Evolutionary conservation across 2,888 invertebrate species (phyloP).

Genomic region (Itoplectis maculator): DNA sequence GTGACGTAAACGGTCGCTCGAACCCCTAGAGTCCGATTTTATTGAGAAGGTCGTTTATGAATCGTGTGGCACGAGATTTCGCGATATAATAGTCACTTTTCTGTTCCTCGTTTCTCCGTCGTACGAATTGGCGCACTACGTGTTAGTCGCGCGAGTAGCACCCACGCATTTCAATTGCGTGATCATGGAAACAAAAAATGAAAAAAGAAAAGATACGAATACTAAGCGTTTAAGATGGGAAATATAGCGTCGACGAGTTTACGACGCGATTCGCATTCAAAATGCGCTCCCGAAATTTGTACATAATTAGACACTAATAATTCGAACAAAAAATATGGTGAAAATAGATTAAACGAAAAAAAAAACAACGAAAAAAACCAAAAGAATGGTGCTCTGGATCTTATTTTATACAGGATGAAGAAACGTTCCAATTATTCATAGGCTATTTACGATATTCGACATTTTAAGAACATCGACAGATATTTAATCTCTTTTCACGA

Average conservation of each 20-base stretch:
- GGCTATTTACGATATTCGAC: slow-evolving; percentile 78
- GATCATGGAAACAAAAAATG: slow-evolving; percentile 11
- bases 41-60: slow-evolving; percentile 71
- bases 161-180: slow-evolving; percentile 53
- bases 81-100: slow-evolving; percentile 83
- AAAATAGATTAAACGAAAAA: background rate
- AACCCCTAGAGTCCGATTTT: background rate
- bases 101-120: slow-evolving; percentile 82
- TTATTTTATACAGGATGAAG: slow-evolving; percentile 76
- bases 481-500: slow-evolving; percentile 66
- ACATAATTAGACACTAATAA: slow-evolving; percentile 57
- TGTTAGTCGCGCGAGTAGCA: slow-evolving; percentile 70
- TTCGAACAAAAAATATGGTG: background rate
- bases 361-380: slow-evolving; percentile 33
- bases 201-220: background rate
- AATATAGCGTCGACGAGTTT: background rate
- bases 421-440: slow-evolving; percentile 79
- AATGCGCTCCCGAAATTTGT: slow-evolving; percentile 60
- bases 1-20: background rate
- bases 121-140: slow-evolving; percentile 63
- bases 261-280: slow-evolving; percentile 43
- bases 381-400: slow-evolving; percentile 79
- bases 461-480: slow-evolving; percentile 75
- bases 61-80: slow-evolving; percentile 82
- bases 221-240: background rate